Base-by-base conservation (phyloP, 2,113 vertebrate genomes). In the Nerophis ophidion region DNA sequence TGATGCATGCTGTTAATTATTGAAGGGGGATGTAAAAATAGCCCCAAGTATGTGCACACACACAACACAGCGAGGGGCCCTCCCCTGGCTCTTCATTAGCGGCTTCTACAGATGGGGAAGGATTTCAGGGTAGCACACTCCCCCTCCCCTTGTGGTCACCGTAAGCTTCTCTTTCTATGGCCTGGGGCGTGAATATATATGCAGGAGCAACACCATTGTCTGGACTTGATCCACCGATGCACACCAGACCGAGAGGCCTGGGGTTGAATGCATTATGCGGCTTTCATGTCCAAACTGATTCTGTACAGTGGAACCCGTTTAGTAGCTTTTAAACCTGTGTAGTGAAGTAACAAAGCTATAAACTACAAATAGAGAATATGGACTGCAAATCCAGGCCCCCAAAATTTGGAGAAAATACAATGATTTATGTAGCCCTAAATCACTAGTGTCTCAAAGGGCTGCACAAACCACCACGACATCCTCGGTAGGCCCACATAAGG, bases 21-120 rank as follows among this genome's bases (percentile, higher is more conserved):
- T 35, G 53, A 71, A 45, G 48, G 40, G 40, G 4, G 16, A 62
- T 55, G 63, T 70, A 65, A 68, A 84, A 75, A 74, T 63, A 68
- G 53, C 75, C 4, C 26, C 26, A 26, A 3, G 26, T 55, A 13
- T 17, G 56, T 8, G n/a, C 45, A 26, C 51, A 54, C 51, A 54
- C 61, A 53, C 60, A 68, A 33, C 54, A 67, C 46, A 60, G 55
- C 63, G 70, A 63, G 16, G 47, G 44, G 68, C 47, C 58, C 48
- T 85, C 81, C 81, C 77, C 56, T 65, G 80, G 63, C 71, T 81
- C 74, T 80, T 82, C 68, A 84, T 87, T 82, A 81, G 67, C 34
- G 46, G 12, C 34, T 50, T 53, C 44, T 65, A 8, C 51, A 73
- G 50, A 72, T 48, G 59, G 42, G 65, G 56, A 68, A 70, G 70